Evolutionary conservation across 2,888 invertebrate species (phyloP), one percentile per base, ranked within the genome.

Genomic region (Notocelia uddmanniana): DNA sequence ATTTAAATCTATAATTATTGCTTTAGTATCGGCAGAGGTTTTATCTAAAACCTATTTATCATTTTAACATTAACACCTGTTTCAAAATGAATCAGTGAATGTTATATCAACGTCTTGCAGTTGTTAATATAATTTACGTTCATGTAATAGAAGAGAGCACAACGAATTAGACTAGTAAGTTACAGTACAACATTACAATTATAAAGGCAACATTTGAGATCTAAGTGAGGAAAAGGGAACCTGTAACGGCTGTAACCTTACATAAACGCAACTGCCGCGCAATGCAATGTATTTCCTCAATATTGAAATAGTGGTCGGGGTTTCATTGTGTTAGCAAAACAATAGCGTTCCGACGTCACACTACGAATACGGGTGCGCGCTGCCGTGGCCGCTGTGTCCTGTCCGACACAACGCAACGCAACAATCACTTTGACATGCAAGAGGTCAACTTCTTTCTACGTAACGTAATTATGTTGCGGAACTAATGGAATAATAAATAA

Each of bases 311-410:
- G 50, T 45, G 37, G 60, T 31, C 21, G 52, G 50, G 34, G 37
- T 64, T 70, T 67, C 57, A 70, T 70, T 70, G 70, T 64, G 21
- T 34, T 19, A 15, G 37, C 37, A 11, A 23, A 70, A 70, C 70
- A 70, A 70, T 70, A 19, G 60, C 41, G 62, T 48, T 52, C 59
- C 34, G 60, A 45, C 52, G 57, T 18, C 34, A 52, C 64, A 64
- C 58, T 64, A 37, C 21, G 45, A 57, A 48, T 31, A 48, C 55
- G 63, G 23, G 19, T 10, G 57, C 34, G 62, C 48, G 23, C 59
- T 23, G 55, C 54, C 54, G 31, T n/a, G 26, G 13, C 19, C 52
- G 59, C 55, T 11, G 18, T 31, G 57, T 50, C 64, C 70, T 37
- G 37, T 48, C 45, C n/a, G 15, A n/a, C n/a, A 15, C 41, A 6